Evolutionary conservation across 2,113 vertebrate species (phyloP), one percentile per base, ranked within the genome.

Genomic region (Microcebus murinus): DNA sequence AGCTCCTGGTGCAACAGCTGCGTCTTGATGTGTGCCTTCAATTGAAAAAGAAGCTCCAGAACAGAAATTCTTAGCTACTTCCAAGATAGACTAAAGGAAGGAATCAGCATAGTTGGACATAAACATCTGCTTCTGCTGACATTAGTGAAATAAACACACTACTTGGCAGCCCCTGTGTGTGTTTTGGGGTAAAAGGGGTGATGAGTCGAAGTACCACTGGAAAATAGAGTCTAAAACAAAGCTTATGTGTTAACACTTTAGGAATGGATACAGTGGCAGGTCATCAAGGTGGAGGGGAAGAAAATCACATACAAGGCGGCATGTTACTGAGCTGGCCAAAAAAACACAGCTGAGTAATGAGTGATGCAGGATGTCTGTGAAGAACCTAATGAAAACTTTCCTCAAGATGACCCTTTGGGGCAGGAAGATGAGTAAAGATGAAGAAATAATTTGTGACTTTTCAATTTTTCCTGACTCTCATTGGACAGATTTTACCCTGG

Each of bases 1-100:
- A 95, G 27, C 39, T 91, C 61, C 48, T 55, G 29, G 8, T 68
- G 42, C 55, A 96, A 68, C 96, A 96, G 96, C 92, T 93, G 94
- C 42, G 29, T 67, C 55, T 89, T 52, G 23, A 77, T 79, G 29
- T 89, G n/a, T 76, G 52, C 63, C 36, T 55, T 52, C 45, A 76
- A 67, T 52, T 95, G 39, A 90, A 87, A 91, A n/a, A 73, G 39
- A 68, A 23, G 27, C 87, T 55, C 55, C 36, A 67, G 55, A 85
- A 23, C 7, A 89, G 79, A 93, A 73, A 96, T 93, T 76, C 82
- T 94, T 83, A 55, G 36, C 55, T 48, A 45, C 27, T 97, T 93
- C 68, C 87, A 96, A 93, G 71, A 80, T 63, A 86, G 65, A 59
- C 42, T 77, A 70, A 79, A 90, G 82, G 83, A 93, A 84, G 34